phyloP scores from a whole-genome alignment of 2,888 invertebrate species.

The Pandemis cinnamomeana region DNA sequence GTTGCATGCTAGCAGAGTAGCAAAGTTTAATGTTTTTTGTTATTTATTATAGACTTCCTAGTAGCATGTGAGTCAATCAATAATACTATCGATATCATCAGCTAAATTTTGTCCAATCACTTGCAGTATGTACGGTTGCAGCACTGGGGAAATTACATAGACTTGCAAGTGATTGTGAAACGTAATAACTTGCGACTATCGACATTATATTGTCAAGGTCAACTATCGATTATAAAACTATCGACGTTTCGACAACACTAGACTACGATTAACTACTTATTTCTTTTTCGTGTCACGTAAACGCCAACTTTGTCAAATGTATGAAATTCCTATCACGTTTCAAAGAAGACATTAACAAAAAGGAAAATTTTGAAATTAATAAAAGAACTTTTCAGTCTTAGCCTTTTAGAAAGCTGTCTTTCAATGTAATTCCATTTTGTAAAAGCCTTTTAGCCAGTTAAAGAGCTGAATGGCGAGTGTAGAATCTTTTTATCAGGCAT shows the following conservation, averaged over 20 bases:
- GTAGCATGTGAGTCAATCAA: no score
- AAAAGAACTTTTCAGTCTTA: slow-evolving; percentile 1
- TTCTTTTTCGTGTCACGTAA: slow-evolving; percentile 12
- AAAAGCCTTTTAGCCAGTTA: slow-evolving; percentile 12
- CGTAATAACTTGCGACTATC: background rate
- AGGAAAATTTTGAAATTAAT: background rate
- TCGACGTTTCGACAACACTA: background rate
- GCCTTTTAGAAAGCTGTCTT: slow-evolving; percentile 13
- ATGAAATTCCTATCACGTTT: slow-evolving; percentile 11
- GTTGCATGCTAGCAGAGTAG: no score
- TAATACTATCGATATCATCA: no score
- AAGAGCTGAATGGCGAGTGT: slow-evolving; percentile 1
- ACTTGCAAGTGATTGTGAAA: background rate
- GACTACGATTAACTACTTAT: slow-evolving; percentile 10
- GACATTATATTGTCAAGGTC: background rate
- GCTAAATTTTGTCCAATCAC: no score
- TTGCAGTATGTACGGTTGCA: background rate
- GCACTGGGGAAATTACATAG: no score
- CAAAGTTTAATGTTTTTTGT: no score
- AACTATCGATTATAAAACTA: background rate
- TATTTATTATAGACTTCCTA: no score
- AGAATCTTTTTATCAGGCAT: slow-evolving; percentile 3
- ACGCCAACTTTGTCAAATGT: slow-evolving; percentile 16
- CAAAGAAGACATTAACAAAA: slow-evolving; percentile 13
- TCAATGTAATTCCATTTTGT: slow-evolving; percentile 3